Evolutionary conservation across 1,140 invertebrate genomes (phyloP).

Genomic region (Lepidurus couesii): DNA sequence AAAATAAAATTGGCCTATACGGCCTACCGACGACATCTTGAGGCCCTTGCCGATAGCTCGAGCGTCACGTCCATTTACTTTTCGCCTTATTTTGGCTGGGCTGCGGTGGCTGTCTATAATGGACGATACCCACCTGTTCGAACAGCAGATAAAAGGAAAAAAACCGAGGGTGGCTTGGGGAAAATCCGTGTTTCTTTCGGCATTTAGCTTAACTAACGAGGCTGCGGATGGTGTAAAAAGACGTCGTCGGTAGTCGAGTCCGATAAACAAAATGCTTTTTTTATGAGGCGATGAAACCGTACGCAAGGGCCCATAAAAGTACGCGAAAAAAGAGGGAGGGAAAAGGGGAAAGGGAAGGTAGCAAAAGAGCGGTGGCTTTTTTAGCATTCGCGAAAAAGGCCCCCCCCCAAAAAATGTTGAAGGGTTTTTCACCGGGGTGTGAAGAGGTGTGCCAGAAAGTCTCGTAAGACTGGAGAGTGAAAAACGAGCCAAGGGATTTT

Average conservation of each 20-base stretch:
- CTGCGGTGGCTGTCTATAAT: neutral
- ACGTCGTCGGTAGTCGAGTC: conserved; percentile 20
- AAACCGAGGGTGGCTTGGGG: neutral
- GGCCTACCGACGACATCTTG: conserved; percentile 14
- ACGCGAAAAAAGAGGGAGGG: conserved; percentile 16
- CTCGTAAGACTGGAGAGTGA: neutral
- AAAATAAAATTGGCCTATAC: neutral
- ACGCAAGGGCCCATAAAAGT: conserved; percentile 21
- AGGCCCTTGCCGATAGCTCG: neutral
- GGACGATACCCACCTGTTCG: neutral
- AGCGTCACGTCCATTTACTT: neutral
- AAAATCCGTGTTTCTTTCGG: neutral
- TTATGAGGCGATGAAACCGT: conserved; percentile 21
- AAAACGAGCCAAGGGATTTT: neutral
- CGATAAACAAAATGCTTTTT: conserved; percentile 20
- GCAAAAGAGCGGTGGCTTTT: neutral
- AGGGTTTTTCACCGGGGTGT: neutral
- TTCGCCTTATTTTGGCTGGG: neutral
- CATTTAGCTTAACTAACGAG: conserved; percentile 11
- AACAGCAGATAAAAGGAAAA: neutral
- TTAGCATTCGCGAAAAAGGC: neutral
- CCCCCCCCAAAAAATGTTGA: neutral
- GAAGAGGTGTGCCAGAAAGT: conserved; percentile 7
- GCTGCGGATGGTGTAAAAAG: conserved; percentile 14
- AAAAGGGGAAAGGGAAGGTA: neutral